These are phyloP conservation scores for Oreochromis niloticus DNA, from an alignment of 2,113 vertebrate genomes.

Conservation along the genomic window DNA sequence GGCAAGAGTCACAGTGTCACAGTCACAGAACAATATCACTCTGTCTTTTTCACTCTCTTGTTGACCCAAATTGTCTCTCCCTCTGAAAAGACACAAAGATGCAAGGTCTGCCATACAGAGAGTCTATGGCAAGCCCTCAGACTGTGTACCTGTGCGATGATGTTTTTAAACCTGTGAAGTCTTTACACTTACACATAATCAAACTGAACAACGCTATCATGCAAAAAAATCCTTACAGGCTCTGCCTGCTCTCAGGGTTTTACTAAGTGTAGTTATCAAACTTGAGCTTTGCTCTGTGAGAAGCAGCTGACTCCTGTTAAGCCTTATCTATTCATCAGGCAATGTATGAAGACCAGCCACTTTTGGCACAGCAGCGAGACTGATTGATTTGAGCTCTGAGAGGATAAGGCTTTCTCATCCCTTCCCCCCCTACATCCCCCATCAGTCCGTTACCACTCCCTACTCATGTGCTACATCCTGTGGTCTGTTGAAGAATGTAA, in stretches of 20 bases:
- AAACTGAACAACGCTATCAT: background rate
- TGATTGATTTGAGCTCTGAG: constrained; percentile 46
- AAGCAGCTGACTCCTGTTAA: constrained; percentile 43
- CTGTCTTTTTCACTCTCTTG: background rate
- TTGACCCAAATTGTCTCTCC: constrained; percentile 9
- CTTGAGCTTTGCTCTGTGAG: constrained; percentile 1
- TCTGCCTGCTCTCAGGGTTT: background rate
- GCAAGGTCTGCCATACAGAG: background rate
- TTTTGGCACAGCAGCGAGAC: constrained; percentile 32
- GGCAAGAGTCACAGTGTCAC: constrained; percentile 14
- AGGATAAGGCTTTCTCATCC: constrained; percentile 26
- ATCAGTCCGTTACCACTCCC: background rate
- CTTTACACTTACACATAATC: background rate
- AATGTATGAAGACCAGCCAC: constrained; percentile 5
- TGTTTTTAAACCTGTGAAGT: background rate
- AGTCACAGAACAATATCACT: background rate
- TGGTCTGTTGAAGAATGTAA: background rate
- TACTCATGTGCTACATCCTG: background rate
- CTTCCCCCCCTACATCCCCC: background rate
- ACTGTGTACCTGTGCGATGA: background rate
- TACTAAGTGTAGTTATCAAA: background rate
- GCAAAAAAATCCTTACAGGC: background rate
- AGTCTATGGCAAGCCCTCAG: background rate
- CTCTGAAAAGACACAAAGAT: background rate
- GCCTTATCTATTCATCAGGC: constrained; percentile 41